Conservation (phyloP, 2,888 invertebrate species). For the Myathropa florea region DNA sequence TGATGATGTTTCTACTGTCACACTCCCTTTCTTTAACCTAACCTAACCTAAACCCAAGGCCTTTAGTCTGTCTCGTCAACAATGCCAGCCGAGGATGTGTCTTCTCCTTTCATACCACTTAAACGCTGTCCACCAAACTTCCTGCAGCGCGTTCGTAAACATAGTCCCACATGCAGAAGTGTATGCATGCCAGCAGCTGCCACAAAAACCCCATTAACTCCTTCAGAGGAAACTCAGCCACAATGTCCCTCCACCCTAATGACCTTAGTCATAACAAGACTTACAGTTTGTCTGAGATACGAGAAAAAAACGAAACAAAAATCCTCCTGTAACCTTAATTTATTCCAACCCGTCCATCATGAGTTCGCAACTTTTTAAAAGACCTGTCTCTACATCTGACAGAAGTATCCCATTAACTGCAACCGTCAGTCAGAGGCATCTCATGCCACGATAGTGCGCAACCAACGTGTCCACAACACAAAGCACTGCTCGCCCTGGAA, state of each 20-base stretch:
- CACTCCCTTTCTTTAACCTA: too few species aligned
- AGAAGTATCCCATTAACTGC: constrained; percentile 25
- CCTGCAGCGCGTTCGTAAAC: too few species aligned
- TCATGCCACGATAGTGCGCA: not conserved
- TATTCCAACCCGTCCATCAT: constrained; percentile 5
- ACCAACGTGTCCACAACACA: not conserved
- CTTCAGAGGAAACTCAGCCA: not conserved
- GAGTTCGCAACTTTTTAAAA: not conserved
- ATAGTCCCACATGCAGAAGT: too few species aligned
- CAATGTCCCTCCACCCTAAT: not conserved
- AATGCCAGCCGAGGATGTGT: too few species aligned
- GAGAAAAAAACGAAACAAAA: not conserved
- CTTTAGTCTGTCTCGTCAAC: too few species aligned
- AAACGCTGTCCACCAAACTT: too few species aligned
- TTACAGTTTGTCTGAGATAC: not conserved
- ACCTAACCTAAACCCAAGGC: too few species aligned
- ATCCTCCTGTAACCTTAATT: not conserved
- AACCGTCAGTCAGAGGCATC: constrained; percentile 38
- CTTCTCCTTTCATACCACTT: too few species aligned
- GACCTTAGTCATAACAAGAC: not conserved
- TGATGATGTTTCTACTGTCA: too few species aligned
- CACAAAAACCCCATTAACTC: not conserved
- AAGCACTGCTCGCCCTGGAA: not conserved
- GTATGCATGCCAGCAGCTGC: not conserved
- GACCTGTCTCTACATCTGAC: constrained; percentile 18